Percentiles rank a stretch among this genome's conserved stretches.
Conservation (phyloP, 1,140 invertebrate species). For the Ectropis grisescens region DNA sequence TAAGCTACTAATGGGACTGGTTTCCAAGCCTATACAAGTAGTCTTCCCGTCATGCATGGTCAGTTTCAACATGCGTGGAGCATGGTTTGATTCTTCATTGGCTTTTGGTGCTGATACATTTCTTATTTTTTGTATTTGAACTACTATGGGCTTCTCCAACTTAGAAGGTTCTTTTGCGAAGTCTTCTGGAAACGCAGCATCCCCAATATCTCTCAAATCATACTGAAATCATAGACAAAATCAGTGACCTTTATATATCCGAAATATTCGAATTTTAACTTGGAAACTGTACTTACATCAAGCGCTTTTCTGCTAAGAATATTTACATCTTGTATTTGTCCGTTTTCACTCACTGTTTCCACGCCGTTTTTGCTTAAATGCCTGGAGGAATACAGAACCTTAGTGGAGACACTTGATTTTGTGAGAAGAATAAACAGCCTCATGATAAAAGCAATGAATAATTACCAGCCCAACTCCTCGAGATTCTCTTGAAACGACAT, state of each 20-base stretch:
- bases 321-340: slow-evolving; percentile 73
- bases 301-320: slow-evolving; percentile 76
- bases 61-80: slow-evolving; percentile 86
- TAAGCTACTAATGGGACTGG: slow-evolving; percentile 75
- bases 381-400: slow-evolving; percentile 70
- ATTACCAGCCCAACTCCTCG: slow-evolving; percentile 73
- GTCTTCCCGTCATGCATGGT: slow-evolving; percentile 88
- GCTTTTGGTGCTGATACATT: slow-evolving; percentile 92
- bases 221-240: slow-evolving; percentile 70
- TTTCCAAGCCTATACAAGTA: slow-evolving; percentile 82
- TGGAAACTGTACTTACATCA: slow-evolving; percentile 75
- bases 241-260: slow-evolving; percentile 1
- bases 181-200: slow-evolving; percentile 71
- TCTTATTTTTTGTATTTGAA: slow-evolving; percentile 90
- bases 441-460: slow-evolving; percentile 14
- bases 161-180: slow-evolving; percentile 72
- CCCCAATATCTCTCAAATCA: slow-evolving; percentile 85
- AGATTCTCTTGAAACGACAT: slow-evolving; percentile 66
- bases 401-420: slow-evolving; percentile 9
- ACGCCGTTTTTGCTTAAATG: slow-evolving; percentile 77
- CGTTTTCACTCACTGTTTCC: slow-evolving; percentile 76
- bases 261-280: too few species aligned
- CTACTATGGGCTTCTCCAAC: slow-evolving; percentile 79
- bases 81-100: slow-evolving; percentile 86
- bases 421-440: too few species aligned